These are phyloP conservation scores for Eulacestoma nigropectus DNA, from an alignment of 2,113 vertebrate genomes.

Conservation along the genomic window DNA sequence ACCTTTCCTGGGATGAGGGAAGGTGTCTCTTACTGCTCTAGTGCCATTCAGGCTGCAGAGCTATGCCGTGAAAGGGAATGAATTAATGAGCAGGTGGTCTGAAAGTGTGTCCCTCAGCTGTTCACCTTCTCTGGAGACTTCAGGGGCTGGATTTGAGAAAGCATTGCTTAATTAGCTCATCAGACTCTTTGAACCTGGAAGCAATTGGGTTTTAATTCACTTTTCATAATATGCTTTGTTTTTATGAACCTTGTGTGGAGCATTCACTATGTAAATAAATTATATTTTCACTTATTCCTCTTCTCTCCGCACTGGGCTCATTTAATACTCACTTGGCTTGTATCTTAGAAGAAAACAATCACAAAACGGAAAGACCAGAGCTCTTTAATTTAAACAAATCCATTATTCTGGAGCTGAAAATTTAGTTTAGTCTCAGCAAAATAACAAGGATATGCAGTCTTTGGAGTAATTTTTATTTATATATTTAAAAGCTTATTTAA, in stretches of 20 bases:
- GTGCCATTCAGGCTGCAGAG: background rate
- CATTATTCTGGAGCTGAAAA: constrained; percentile 1
- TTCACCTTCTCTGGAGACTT: background rate
- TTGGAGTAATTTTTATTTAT: constrained; percentile 12
- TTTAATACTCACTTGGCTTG: constrained; percentile 49
- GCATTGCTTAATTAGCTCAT: constrained; percentile 3
- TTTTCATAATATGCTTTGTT: constrained; percentile 19
- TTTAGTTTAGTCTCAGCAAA: constrained; percentile 39
- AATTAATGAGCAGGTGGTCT: background rate
- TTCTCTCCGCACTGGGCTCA: background rate
- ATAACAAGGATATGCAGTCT: constrained; percentile 7
- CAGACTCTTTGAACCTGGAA: constrained; percentile 13
- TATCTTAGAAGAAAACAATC: constrained; percentile 32
- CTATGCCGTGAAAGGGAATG: background rate
- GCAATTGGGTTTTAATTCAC: constrained; percentile 8
- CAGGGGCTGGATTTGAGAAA: background rate
- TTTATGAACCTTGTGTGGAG: constrained; percentile 31
- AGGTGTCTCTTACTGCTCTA: background rate
- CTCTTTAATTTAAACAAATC: constrained; percentile 47
- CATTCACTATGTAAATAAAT: constrained; percentile 28
- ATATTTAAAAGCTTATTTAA: background rate
- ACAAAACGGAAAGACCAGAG: constrained; percentile 17
- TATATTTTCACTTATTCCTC: constrained; percentile 13
- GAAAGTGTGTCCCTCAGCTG: background rate
- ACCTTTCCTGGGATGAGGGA: background rate